Evolutionary conservation across 2,113 vertebrate genomes (phyloP).

Genomic region (Meleagris gallopavo): DNA sequence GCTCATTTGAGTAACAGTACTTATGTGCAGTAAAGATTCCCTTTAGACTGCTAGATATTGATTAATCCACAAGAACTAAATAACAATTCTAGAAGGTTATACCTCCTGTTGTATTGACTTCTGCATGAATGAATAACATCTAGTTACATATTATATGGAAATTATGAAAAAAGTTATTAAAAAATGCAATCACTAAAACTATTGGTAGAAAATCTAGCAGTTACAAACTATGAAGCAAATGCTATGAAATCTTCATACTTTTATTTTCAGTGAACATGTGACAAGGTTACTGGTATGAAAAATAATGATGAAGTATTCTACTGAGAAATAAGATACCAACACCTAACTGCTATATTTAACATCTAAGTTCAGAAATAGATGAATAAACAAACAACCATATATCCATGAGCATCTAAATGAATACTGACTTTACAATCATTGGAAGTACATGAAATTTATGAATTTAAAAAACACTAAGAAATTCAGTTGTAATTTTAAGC

Average conservation of each 20-base stretch:
- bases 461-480: background rate
- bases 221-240: background rate
- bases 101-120: background rate
- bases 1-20: background rate
- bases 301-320: background rate
- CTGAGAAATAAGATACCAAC: background rate
- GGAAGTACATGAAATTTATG: background rate
- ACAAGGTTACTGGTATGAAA: background rate
- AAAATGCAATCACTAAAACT: background rate
- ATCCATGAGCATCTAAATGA: background rate
- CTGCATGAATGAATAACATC: background rate
- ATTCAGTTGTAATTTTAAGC: background rate
- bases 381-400: background rate
- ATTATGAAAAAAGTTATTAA: background rate
- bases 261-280: background rate
- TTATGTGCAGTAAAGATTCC: background rate
- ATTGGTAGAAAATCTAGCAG: background rate
- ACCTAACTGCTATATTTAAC: background rate
- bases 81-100: background rate
- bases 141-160: background rate
- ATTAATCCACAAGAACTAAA: background rate
- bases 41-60: background rate
- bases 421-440: background rate
- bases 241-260: background rate
- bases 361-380: background rate